phyloP scores from a whole-genome alignment of 1,140 invertebrate species.

The Zelostemma sp. region DNA sequence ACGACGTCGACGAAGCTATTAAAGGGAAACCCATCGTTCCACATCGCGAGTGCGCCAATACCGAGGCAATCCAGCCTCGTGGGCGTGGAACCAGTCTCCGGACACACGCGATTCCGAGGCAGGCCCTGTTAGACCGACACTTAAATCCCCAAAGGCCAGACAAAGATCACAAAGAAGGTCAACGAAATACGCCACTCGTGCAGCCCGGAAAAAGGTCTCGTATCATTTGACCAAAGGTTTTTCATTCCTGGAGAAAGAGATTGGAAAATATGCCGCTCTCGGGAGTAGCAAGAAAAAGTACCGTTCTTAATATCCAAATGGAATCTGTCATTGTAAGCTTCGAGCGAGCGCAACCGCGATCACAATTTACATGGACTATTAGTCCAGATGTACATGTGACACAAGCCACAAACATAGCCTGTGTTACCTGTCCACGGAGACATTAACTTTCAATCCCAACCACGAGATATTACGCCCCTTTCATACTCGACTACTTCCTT shows the following conservation, averaged over 20 bases:
- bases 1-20: constrained; percentile 34
- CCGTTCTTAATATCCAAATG: too few species aligned
- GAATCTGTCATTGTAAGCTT: too few species aligned
- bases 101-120: constrained; percentile 34
- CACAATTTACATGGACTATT: constrained; percentile 40
- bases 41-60: constrained; percentile 27
- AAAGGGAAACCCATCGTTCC: constrained; percentile 42
- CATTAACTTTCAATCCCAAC: constrained; percentile 55
- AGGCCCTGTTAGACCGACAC: constrained; percentile 39
- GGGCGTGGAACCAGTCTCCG: constrained; percentile 44
- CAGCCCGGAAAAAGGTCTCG: not conserved
- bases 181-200: constrained; percentile 20
- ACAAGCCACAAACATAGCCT: constrained; percentile 53
- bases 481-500: constrained; percentile 36
- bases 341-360: not conserved
- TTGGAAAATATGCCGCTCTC: too few species aligned
- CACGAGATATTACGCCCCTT: constrained; percentile 59
- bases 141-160: constrained; percentile 25
- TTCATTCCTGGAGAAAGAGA: too few species aligned
- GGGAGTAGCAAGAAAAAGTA: too few species aligned
- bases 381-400: constrained; percentile 51
- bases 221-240: too few species aligned
- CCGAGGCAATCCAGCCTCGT: constrained; percentile 28
- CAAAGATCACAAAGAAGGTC: constrained; percentile 39
- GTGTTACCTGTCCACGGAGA: constrained; percentile 47